Evolutionary conservation across 2,888 invertebrate species (phyloP).

Genomic region (Sphaeridia pumilis): DNA sequence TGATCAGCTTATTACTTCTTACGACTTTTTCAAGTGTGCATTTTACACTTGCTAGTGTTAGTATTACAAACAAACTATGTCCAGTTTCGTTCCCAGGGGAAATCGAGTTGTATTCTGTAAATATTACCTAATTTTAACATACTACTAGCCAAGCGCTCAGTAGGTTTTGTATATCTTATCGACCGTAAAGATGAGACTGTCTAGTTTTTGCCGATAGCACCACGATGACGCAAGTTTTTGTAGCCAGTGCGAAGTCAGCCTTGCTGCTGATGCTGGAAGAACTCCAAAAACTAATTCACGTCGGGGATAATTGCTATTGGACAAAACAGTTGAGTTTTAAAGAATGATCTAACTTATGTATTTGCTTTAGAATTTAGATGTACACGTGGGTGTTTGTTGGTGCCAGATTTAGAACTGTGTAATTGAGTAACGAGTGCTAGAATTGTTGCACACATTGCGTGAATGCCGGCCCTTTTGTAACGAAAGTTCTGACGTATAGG

Average conservation of each 20-base stretch:
- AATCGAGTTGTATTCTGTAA: not conserved
- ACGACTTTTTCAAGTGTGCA: no score
- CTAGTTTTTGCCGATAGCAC: not conserved
- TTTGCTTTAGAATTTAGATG: not conserved
- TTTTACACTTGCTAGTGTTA: no score
- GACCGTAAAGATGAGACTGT: not conserved
- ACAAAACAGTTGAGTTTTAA: conserved; percentile 5
- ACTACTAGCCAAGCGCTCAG: no score
- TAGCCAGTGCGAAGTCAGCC: no score
- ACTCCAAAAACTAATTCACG: conserved; percentile 7
- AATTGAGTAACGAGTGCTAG: not conserved
- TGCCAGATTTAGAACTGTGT: not conserved
- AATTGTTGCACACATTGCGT: no score
- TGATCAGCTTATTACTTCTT: no score
- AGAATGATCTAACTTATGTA: not conserved
- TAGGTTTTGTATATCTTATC: no score
- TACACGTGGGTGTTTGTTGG: no score
- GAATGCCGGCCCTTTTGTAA: no score
- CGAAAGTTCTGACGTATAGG: no score
- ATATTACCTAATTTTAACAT: no score
- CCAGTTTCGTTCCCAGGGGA: not conserved
- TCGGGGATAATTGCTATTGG: conserved; percentile 15
- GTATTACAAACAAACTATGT: not conserved
- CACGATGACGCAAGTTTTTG: no score
- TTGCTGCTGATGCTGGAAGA: not conserved